A percentile compares a stretch with the other conserved stretches of the same genome.
Conservation (phyloP, 2,888 invertebrate genomes). For the Trachelus iudaicus region DNA sequence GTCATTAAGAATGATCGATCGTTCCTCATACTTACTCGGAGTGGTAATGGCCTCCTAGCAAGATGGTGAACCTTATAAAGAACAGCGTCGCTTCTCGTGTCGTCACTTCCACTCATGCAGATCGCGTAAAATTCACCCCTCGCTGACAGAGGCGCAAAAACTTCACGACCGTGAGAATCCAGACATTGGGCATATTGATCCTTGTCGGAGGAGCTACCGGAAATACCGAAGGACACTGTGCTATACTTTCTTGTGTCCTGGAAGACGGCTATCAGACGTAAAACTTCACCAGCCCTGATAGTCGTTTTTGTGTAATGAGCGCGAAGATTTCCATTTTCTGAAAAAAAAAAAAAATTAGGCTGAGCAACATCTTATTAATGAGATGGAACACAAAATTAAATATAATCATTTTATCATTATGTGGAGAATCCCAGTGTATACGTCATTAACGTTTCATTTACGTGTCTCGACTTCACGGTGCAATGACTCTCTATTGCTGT, state of each 20-base stretch:
- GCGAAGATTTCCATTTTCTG: conserved; percentile 61
- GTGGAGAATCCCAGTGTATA: neutral
- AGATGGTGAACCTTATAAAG: conserved; percentile 68
- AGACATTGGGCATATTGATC: conserved; percentile 69
- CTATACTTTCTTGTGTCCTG: conserved; percentile 66
- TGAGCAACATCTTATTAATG: too few relatives aligned
- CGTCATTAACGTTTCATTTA: neutral
- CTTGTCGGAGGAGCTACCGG: conserved; percentile 56
- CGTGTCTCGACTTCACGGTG: conserved; percentile 22
- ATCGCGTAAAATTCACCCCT: conserved; percentile 69
- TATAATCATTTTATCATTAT: neutral
- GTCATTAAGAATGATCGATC: neutral
- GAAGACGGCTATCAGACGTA: conserved; percentile 69
- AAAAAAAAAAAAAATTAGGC: neutral
- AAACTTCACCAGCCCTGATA: conserved; percentile 67
- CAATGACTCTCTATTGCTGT: conserved; percentile 21
- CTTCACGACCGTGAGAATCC: conserved; percentile 62
- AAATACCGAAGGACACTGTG: conserved; percentile 60
- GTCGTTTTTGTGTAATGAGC: conserved; percentile 67
- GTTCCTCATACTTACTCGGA: conserved; percentile 51
- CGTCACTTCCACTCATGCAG: conserved; percentile 63
- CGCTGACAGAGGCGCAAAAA: conserved; percentile 68
- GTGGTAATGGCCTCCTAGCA: conserved; percentile 66
- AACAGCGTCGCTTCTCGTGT: conserved; percentile 62
- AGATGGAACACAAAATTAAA: neutral